Evolutionary conservation across 1,140 invertebrate genomes (phyloP), one percentile per base, ranked within the genome.

Genomic region (Varroa destructor): DNA sequence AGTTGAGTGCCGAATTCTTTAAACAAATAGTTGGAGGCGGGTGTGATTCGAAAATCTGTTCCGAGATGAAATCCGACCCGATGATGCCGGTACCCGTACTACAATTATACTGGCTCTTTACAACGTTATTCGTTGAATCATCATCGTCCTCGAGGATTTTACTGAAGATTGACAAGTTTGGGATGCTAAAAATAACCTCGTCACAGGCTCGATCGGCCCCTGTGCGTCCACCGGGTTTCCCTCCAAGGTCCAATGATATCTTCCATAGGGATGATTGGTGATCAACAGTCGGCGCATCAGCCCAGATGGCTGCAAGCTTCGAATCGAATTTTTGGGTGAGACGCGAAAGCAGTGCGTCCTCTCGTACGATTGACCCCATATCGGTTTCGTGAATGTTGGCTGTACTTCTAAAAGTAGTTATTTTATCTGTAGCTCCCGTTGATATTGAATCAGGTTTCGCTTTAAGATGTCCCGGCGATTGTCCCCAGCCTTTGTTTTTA

Each of bases 1-100:
- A 67, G 61, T 67, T 67, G 61, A 67, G 61, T 67, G 61, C 40
- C 40, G 61, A 67, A 37, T 67, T 67, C 61, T 67, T 67, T 12
- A 67, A 37, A 37, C 61, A 67, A 40, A 67, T 12, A 25, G 61
- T 40, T 40, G 61, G 61, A 12, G 61, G 46, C 46, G 61, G 40
- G 46, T 12, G 37, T 14, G 46, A 37, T 8, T 2, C 12, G 14
- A 5, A 14, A 3, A 40, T n/a, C 14, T n/a, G 61, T 4, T 25
- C 37, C 40, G 40, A 25, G 10, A 40, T 14, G 40, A 43, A 12
- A 14, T 40, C 61, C 12, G 10, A 67, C 8, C 3, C 25, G 36
- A 43, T 46, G 10, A 14, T 46, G 61, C n/a, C 61, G 37, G 14
- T 43, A 3, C 40, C 8, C 12, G 61, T 43, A 12, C 1, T 37